Conservation (phyloP, 2,888 invertebrate species). For the Notodonta dromedarius region DNA sequence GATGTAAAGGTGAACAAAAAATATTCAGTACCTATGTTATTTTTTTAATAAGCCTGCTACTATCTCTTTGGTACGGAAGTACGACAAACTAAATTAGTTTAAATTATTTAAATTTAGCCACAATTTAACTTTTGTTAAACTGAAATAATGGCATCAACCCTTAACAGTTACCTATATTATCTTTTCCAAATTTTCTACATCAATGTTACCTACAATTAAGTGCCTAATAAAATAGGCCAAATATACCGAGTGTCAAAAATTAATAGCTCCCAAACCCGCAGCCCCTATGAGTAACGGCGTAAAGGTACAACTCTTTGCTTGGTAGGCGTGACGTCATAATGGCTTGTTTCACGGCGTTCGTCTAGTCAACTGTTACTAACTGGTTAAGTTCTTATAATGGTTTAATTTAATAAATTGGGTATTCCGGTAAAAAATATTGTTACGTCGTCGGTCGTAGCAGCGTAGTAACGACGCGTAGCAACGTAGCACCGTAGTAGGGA, state of each 20-base stretch:
- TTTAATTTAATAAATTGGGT: background rate
- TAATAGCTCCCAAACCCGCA: constrained; percentile 53
- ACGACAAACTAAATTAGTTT: no score
- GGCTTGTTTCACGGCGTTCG: constrained; percentile 12
- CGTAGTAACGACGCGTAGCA: background rate
- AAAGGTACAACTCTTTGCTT: constrained; percentile 30
- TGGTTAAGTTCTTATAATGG: constrained; percentile 1
- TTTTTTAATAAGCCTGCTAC: no score
- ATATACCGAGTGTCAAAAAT: constrained; percentile 69
- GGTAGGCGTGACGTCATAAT: constrained; percentile 38
- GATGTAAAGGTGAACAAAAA: no score
- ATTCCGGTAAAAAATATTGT: background rate
- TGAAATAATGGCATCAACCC: no score
- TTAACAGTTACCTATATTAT: no score
- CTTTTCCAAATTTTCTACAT: constrained; percentile 11
- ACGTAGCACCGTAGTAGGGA: background rate
- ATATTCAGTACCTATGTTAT: no score
- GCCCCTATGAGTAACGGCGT: constrained; percentile 53
- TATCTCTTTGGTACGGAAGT: no score
- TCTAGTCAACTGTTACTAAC: constrained; percentile 23
- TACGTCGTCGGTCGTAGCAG: background rate
- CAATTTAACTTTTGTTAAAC: no score
- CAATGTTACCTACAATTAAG: constrained; percentile 16
- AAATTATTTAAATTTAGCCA: no score
- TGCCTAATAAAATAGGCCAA: constrained; percentile 39